These are phyloP conservation scores for Cydia fagiglandana DNA, from an alignment of 1,140 invertebrate genomes.

Conservation along the genomic window DNA sequence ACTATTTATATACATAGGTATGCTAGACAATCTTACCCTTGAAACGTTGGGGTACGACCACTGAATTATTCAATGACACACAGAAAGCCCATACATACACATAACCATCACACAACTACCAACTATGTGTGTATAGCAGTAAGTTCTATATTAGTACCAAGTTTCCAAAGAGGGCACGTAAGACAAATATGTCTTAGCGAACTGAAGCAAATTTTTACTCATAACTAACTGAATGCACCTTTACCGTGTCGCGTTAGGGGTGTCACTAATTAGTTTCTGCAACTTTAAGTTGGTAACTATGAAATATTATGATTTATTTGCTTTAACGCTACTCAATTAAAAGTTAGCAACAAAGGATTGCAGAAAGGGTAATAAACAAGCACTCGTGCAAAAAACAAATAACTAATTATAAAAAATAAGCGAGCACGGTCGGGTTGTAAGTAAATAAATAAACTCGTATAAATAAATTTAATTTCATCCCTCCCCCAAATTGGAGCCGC, in stretches of 20 bases:
- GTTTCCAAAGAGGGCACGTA: conserved; percentile 59
- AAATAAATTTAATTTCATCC: conserved; percentile 78
- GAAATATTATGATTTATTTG: conserved; percentile 37
- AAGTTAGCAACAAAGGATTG: conserved; percentile 23
- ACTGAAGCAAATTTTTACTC: conserved; percentile 69
- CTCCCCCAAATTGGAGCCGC: conserved; percentile 69
- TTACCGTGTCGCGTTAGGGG: conserved; percentile 51
- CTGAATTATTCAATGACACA: conserved; percentile 78
- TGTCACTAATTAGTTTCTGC: conserved; percentile 56
- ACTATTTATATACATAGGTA: conserved; percentile 45
- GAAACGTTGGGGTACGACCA: conserved; percentile 73
- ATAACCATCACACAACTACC: conserved; percentile 55
- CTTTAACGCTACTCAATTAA: conserved; percentile 25
- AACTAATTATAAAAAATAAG: conserved; percentile 45
- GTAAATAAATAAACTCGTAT: conserved; percentile 68
- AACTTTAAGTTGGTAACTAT: conserved; percentile 43
- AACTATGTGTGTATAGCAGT: conserved; percentile 47
- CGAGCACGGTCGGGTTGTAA: conserved; percentile 47
- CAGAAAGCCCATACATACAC: conserved; percentile 76
- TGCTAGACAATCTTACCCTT: conserved; percentile 74
- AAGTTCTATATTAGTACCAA: conserved; percentile 70
- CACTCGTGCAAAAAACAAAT: conserved; percentile 32
- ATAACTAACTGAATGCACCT: conserved; percentile 72
- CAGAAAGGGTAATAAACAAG: conserved; percentile 23
- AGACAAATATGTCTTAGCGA: conserved; percentile 72